Conservation (phyloP, 2,888 invertebrate genomes). For the Anagyrus pseudococci region DNA sequence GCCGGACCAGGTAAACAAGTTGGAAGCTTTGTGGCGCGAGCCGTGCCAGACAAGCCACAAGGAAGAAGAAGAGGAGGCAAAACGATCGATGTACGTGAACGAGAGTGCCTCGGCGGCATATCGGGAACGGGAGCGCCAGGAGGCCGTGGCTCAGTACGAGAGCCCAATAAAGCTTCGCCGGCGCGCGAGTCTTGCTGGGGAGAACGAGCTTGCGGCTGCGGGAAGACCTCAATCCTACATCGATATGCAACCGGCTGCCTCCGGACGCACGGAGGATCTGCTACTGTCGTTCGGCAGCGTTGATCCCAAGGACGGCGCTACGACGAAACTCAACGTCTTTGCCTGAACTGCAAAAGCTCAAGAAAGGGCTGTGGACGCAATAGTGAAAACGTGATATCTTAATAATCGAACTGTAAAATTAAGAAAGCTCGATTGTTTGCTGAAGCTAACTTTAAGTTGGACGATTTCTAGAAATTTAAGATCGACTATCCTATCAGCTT, state of each 20-base stretch:
- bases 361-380: too few relatives aligned
- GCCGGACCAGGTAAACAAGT: constrained; percentile 56
- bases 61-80: too few relatives aligned
- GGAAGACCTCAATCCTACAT: constrained; percentile 54
- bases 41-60: constrained; percentile 27
- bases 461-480: too few relatives aligned
- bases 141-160: constrained; percentile 48
- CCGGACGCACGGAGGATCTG: constrained; percentile 12
- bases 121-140: not conserved
- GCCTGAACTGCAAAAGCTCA: too few relatives aligned
- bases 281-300: constrained; percentile 22
- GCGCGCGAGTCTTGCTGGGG: constrained; percentile 52
- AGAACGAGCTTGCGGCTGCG: constrained; percentile 47
- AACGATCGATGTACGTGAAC: constrained; percentile 51
- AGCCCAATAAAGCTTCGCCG: constrained; percentile 55
- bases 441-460: too few relatives aligned
- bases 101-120: constrained; percentile 40
- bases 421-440: too few relatives aligned
- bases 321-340: constrained; percentile 5
- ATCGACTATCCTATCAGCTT: too few relatives aligned
- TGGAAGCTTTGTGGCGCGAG: constrained; percentile 55
- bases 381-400: too few relatives aligned
- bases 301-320: not conserved
- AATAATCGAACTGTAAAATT: too few relatives aligned
- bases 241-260: constrained; percentile 51